Evolutionary conservation across 1,140 invertebrate genomes (phyloP).

Genomic region (Chelonus insularis): DNA sequence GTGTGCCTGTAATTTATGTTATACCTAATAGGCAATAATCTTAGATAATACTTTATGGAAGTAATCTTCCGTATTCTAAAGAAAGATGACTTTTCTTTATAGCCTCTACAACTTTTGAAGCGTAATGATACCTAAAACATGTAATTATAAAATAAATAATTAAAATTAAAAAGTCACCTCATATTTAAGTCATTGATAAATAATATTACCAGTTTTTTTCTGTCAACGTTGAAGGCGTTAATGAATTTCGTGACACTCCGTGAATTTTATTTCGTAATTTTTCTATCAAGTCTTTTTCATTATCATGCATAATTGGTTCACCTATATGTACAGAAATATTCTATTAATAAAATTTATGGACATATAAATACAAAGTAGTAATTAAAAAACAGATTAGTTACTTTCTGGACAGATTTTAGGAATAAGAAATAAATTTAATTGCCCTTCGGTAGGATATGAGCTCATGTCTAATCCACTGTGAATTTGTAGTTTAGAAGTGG

Average conservation of each 20-base stretch:
- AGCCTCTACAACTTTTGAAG: constrained; percentile 78
- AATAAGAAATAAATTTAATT: constrained; percentile 74
- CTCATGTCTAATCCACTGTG: constrained; percentile 69
- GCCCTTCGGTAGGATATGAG: constrained; percentile 60
- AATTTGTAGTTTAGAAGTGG: constrained; percentile 71
- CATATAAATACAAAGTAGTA: constrained; percentile 3
- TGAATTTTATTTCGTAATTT: constrained; percentile 71
- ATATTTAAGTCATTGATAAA: not conserved
- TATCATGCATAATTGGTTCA: constrained; percentile 68
- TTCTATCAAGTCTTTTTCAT: constrained; percentile 67
- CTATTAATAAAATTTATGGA: not conserved
- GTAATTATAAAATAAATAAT: constrained; percentile 25
- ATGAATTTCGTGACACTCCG: constrained; percentile 66
- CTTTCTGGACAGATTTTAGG: constrained; percentile 67
- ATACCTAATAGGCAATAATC: constrained; percentile 5
- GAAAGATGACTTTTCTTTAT: constrained; percentile 83
- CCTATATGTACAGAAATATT: constrained; percentile 46
- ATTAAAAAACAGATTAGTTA: constrained; percentile 40
- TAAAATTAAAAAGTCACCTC: constrained; percentile 19
- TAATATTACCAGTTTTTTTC: constrained; percentile 71
- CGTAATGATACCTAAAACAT: constrained; percentile 71
- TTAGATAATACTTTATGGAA: constrained; percentile 60
- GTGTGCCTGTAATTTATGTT: constrained; percentile 14
- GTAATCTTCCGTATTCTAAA: constrained; percentile 77
- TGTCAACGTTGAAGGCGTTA: constrained; percentile 68